These are phyloP conservation scores for Netelia melanura DNA, from an alignment of 2,888 invertebrate species.

Conservation along the genomic window DNA sequence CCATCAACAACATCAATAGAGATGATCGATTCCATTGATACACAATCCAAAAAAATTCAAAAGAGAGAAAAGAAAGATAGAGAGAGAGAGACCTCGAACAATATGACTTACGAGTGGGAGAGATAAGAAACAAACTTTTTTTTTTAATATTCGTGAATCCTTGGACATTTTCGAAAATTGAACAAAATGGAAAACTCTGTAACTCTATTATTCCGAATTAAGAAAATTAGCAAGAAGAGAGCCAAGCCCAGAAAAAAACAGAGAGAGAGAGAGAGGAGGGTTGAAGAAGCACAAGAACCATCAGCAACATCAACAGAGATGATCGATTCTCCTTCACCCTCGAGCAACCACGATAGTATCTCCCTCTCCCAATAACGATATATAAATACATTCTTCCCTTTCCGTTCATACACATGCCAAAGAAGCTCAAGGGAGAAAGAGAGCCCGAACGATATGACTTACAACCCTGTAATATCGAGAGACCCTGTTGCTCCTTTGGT, in stretches of 20 bases:
- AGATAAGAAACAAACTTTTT: no score
- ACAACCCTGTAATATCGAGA: conserved; percentile 64
- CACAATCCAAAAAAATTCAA: no score
- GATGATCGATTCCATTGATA: no score
- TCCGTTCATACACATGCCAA: conserved; percentile 5
- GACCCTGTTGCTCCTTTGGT: conserved; percentile 16
- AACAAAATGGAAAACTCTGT: no score
- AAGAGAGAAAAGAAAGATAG: no score
- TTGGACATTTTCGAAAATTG: no score
- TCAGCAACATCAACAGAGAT: conserved; percentile 37
- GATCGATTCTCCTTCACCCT: conserved; percentile 51
- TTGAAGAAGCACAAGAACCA: conserved; percentile 57
- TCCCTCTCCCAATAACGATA: conserved; percentile 33
- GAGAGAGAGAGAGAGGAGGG: neutral
- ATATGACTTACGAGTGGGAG: no score
- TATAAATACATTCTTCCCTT: conserved; percentile 23
- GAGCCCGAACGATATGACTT: conserved; percentile 62
- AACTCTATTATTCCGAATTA: no score
- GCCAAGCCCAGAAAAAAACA: no score
- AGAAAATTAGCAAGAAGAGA: no score
- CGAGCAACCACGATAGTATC: conserved; percentile 48
- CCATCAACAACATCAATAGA: no score
- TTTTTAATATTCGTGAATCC: no score
- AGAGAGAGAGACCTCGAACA: neutral
- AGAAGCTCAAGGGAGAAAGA: conserved; percentile 3